Base-by-base conservation (phyloP, 2,797 vertebrate genomes). In the Chelonia mydas region DNA sequence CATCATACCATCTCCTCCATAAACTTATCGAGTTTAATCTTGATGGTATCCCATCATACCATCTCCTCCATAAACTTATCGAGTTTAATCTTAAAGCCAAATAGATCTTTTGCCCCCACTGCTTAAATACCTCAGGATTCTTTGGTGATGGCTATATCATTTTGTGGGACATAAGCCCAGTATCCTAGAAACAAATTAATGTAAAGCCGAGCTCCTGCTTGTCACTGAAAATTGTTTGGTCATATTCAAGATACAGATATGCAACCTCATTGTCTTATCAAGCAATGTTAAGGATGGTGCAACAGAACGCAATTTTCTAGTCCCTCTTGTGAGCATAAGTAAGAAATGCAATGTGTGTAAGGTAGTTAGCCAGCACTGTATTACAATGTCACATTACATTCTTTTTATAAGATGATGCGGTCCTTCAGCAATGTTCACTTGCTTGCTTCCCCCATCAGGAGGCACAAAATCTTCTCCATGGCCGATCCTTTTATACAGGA, bases 261-360 rank as follows among this genome's bases (percentile, higher is more conserved):
- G 45, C 16, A 51, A 51, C 50, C 19, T 76, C 41, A n/a, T 53
- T 80, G 19, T 53, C 33, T 80, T 80, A 11, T 11, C 33, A 53
- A 53, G 33, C 25, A 37, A 33, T 12, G 33, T 53, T 11, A 80
- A 79, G 49, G 49, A 80, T 23, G 33, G 19, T 53, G 50, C 19
- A 49, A 31, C 27, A 31, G 25, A 47, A 80, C 72, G 21, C 25
- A 83, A 10, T 85, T 90, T 95, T 84, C 51, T 49, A 61, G 17
- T 84, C 13, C 92, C 37, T 41, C 51, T 90, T 79, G 37, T 93
- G 72, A 96, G 50, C 25, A 59, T 45, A 47, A 85, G 45, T 8
- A 80, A 28, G 50, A 94, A 93, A 80, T 47, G 28, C n/a, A 76
- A 83, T 72, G 92, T 74, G 19, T 92, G 45, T 88, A 50, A 89